Base-by-base conservation (phyloP, 35 echinoderm and acorn worm species). In the Lytechinus variegatus region DNA sequence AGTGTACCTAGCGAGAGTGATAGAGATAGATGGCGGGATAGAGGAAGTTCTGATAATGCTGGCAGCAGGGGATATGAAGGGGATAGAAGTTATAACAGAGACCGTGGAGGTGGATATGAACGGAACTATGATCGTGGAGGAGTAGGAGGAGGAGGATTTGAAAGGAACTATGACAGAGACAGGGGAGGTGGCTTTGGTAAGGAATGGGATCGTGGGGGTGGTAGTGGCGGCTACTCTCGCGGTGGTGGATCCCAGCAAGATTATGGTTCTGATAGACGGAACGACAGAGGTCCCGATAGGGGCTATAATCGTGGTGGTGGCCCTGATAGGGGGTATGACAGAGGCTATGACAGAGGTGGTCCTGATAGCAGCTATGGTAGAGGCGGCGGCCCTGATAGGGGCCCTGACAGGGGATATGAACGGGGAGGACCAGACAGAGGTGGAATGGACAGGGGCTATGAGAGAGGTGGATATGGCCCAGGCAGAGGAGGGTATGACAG, bases 11-110 rank as follows among this genome's bases (percentile, higher is more conserved):
- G 92, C 52, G 92, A 93, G 28, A 93, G 94, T 21, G 86, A 54
- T 56, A 95, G 79, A 95, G 94, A 95, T 53, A 95, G 86, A 57
- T 93, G 92, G 92, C 52, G 87, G 56, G 91, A 94, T 33, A 33
- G 96, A 52, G 54, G 96, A 29, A 89, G 94, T 12, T 19, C 56
- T 55, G 96, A 95, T 24, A 93, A 92, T 54, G 54, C 91, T 96
- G 86, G 89, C 52, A 87, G 79, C 54, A 28, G 89, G 54, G 56
- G 94, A 44, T 95, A 79, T 44, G 29, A 95, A 12, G 9, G 94
- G 0, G 95, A 94, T 57, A 19, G 66, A 10, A 92, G 95, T 27
- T 96, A 52, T 52, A 91, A 27, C 21, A 55, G 92, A 7, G 90
- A 93, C 12, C 55, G 91, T 24, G 91, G 91, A 10, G 33, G 33